Base-by-base conservation (phyloP, 2,113 vertebrate genomes). In the Xenopus borealis region DNA sequence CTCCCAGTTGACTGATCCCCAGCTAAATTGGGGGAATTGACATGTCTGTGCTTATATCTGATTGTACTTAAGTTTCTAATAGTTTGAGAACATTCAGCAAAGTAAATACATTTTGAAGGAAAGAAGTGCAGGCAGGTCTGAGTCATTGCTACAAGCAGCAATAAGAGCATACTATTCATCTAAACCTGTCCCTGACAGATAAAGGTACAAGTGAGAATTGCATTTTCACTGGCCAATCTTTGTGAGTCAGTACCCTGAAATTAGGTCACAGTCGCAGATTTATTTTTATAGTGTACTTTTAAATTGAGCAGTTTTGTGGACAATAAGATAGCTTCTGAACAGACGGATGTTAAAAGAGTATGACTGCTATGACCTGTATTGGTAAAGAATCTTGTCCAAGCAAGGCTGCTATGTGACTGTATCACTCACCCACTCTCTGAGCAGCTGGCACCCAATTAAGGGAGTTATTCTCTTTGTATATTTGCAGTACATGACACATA, bases 401-500 rank as follows among this genome's bases (percentile, higher is more conserved):
- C 11, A 46, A 59, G 45, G 27, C 18, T 63, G 47, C 20, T 61
- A 19, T 19, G 19, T 46, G 23, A 23, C 44, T 47, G 17, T 67
- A 27, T 74, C 19, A 16, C 53, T 53, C 62, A 20, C 20, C 2
- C 13, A 12, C 45, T 74, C 18, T n/a, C 58, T 23, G 4, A 65
- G 18, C 62, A 23, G 65, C 44, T 47, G 19, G 16, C 23, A 67
- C 72, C 62, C 63, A 66, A 59, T 74, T 66, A 58, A 18, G 55
- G 52, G 6, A 59, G 2, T 19, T 17, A 30, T n/a, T 57, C 63
- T 68, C 17, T 62, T 17, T 69, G 30, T 68, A 50, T 17, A 33
- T 46, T 75, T 45, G 66, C 19, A 66, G 47, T 16, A 23, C 30
- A 45, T 75, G 62, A 66, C 19, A 66, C 19, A 50, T 66, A 73